These are phyloP conservation scores for Copidosoma floridanum DNA, from an alignment of 1,140 invertebrate genomes.

Conservation along the genomic window DNA sequence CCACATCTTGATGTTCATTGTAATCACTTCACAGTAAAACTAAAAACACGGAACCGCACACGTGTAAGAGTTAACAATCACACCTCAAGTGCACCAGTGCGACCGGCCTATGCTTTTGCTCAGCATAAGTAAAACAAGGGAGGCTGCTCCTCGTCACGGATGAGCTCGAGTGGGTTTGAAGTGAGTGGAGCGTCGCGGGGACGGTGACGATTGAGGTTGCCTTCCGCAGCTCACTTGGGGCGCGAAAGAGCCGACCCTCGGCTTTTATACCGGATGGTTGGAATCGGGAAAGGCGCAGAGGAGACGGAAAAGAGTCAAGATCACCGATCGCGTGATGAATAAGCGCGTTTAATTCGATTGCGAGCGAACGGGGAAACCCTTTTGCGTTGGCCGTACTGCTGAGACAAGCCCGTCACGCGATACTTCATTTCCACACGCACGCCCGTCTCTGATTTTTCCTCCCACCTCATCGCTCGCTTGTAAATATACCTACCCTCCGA, in stretches of 20 bases:
- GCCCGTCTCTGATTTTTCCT: too few species aligned
- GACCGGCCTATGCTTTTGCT: too few species aligned
- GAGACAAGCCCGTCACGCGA: conserved; percentile 26
- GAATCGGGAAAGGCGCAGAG: too few species aligned
- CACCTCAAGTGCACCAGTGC: too few species aligned
- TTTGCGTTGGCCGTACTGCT: conserved; percentile 49
- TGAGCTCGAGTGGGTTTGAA: conserved; percentile 36
- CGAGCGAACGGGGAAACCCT: conserved; percentile 47
- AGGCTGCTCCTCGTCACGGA: neutral
- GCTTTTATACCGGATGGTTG: conserved; percentile 49
- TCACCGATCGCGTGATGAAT: conserved; percentile 49
- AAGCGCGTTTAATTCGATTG: conserved; percentile 53
- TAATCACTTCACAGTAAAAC: too few species aligned
- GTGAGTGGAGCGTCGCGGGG: conserved; percentile 55
- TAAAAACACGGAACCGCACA: too few species aligned
- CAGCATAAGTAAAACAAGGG: too few species aligned
- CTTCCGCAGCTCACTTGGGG: conserved; percentile 53
- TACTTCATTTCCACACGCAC: conserved; percentile 8
- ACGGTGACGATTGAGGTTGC: conserved; percentile 38
- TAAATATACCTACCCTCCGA: too few species aligned
- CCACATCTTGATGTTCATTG: neutral
- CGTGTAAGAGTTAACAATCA: too few species aligned
- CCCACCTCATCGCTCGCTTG: too few species aligned
- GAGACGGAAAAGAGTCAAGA: conserved; percentile 31
- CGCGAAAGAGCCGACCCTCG: conserved; percentile 18